phyloP scores from a whole-genome alignment of 2,888 invertebrate species.

The Syrphus vitripennis region DNA sequence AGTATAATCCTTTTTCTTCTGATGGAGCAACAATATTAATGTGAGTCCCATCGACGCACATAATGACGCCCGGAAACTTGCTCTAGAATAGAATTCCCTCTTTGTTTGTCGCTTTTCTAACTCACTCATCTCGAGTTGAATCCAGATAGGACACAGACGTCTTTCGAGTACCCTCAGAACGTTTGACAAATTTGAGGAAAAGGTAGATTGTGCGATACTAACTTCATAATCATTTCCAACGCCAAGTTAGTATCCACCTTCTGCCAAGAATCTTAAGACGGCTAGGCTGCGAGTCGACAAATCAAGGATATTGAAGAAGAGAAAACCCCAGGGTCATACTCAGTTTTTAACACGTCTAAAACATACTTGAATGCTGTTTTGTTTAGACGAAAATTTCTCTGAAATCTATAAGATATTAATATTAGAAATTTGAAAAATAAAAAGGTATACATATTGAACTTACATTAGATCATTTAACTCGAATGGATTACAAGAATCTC shows the following conservation, averaged over 20 bases:
- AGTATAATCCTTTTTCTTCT: constrained; percentile 5
- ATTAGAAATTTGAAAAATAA: neutral
- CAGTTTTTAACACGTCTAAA: neutral
- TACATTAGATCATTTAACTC: neutral
- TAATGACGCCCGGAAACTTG: neutral
- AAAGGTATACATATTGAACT: neutral
- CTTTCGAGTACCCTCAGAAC: neutral
- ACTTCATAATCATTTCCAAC: neutral
- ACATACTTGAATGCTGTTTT: neutral
- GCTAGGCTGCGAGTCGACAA: neutral
- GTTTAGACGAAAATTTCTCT: neutral
- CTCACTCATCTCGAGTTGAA: neutral
- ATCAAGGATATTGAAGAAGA: neutral
- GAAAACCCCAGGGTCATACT: neutral
- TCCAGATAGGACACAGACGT: neutral
- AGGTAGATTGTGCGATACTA: neutral
- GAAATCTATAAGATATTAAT: neutral
- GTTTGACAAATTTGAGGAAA: neutral
- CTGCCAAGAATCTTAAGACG: neutral
- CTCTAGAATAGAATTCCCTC: neutral
- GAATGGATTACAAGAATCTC: neutral
- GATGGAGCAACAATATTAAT: neutral
- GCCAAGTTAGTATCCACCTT: neutral
- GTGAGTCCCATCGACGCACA: neutral
- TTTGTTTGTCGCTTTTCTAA: neutral